A percentile compares a stretch with the other conserved stretches of the same genome.
phyloP scores from a whole-genome alignment of 2,888 invertebrate genomes.

The Cylindroiulus punctatus region DNA sequence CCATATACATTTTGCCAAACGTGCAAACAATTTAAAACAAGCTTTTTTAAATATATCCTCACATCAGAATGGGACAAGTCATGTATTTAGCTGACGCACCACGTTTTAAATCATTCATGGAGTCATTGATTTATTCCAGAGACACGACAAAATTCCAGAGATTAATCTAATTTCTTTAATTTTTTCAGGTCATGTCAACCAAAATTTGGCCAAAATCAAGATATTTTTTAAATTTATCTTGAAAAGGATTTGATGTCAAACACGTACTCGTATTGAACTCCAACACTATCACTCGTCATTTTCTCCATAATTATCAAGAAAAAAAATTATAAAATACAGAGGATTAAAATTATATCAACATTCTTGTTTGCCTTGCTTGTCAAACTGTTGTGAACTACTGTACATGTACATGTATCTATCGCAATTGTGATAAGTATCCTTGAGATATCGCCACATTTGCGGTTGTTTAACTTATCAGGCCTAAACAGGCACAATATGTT shows the following conservation, averaged over 20 bases:
- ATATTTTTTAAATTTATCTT: no score
- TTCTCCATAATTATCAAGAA: background rate
- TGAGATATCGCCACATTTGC: slow-evolving; percentile 43
- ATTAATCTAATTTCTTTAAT: no score
- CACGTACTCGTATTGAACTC: background rate
- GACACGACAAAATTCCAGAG: no score
- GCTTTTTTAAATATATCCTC: no score
- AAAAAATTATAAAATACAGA: background rate
- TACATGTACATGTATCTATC: background rate
- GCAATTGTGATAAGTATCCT: slow-evolving; percentile 19
- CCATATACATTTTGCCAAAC: no score
- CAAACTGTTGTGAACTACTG: background rate
- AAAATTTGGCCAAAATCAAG: no score
- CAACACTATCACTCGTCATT: background rate
- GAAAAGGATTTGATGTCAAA: background rate
- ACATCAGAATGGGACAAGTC: no score
- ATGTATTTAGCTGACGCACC: no score
- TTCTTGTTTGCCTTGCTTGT: slow-evolving; percentile 14
- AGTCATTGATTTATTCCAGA: no score
- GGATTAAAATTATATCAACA: background rate
- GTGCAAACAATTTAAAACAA: no score
- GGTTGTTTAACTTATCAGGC: background rate
- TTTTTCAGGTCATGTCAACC: no score
- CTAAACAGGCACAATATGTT: background rate
- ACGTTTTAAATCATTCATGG: no score